phyloP scores from a whole-genome alignment of 1,140 invertebrate genomes.

The Hyposmocoma kahamanoa region DNA sequence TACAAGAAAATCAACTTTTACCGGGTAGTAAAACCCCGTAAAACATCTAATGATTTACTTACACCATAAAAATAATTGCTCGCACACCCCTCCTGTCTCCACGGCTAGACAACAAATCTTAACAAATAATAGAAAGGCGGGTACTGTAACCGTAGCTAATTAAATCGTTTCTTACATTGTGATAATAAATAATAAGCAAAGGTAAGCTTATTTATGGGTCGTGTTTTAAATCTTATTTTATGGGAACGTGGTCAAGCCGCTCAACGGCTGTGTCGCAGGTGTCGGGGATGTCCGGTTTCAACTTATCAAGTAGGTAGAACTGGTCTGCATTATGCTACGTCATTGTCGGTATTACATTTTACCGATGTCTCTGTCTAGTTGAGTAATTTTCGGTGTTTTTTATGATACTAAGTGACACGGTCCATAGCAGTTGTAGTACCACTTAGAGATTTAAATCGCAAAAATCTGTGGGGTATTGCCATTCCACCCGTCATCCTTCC shows the following conservation, averaged over 20 bases:
- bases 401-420: too few relatives aligned
- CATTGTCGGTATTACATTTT: too few relatives aligned
- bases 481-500: too few relatives aligned
- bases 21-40: too few relatives aligned
- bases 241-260: slow-evolving; percentile 56
- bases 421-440: too few relatives aligned
- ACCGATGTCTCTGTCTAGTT: too few relatives aligned
- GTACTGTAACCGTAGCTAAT: slow-evolving; percentile 46
- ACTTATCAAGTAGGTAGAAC: slow-evolving; percentile 7
- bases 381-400: too few relatives aligned
- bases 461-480: too few relatives aligned
- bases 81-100: not conserved
- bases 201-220: slow-evolving; percentile 53
- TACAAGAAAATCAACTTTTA: too few relatives aligned
- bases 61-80: not conserved
- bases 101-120: not conserved
- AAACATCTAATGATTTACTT: slow-evolving; percentile 2
- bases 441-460: too few relatives aligned
- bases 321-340: slow-evolving; percentile 31
- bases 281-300: slow-evolving; percentile 18
- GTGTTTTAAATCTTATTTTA: slow-evolving; percentile 67
- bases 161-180: slow-evolving; percentile 51
- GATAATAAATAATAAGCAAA: slow-evolving; percentile 46
- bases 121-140: slow-evolving; percentile 13
- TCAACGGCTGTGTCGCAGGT: slow-evolving; percentile 57